Percentiles rank a stretch among this genome's conserved stretches.
Evolutionary conservation across 2,113 vertebrate species (phyloP).

Genomic region (Perccottus glenii): DNA sequence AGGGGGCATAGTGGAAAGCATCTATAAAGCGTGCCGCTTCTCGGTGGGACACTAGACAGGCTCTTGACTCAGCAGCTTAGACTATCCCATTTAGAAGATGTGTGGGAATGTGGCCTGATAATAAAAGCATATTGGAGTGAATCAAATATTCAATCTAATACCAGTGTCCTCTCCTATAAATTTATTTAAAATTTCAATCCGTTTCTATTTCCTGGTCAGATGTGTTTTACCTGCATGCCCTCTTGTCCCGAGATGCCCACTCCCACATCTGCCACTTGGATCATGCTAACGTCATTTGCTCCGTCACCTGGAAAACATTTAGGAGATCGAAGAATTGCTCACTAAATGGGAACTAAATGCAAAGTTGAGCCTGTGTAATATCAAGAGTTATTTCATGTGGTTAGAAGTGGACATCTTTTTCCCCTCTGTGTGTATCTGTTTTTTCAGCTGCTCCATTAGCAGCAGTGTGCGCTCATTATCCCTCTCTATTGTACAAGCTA

Average conservation of each 20-base stretch:
- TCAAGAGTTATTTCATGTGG: not conserved
- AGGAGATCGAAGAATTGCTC: not conserved
- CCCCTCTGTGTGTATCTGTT: not conserved
- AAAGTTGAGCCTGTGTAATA: slow-evolving; percentile 1
- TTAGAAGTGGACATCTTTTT: not conserved
- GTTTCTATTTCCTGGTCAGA: not conserved
- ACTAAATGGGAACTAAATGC: not conserved
- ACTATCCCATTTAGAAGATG: slow-evolving; percentile 43
- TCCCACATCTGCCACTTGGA: slow-evolving; percentile 96
- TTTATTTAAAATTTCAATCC: no score
- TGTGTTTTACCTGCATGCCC: slow-evolving; percentile 92
- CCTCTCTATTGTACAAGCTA: not conserved
- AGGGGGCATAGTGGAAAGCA: not conserved
- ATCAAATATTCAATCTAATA: slow-evolving; percentile 22
- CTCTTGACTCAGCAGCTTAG: slow-evolving; percentile 48
- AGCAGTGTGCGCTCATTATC: slow-evolving; percentile 5
- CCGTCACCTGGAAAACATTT: slow-evolving; percentile 87
- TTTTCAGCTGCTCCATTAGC: slow-evolving; percentile 8
- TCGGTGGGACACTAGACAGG: slow-evolving; percentile 19
- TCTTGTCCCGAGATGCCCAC: slow-evolving; percentile 98
- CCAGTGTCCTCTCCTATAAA: not conserved
- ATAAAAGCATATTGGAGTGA: slow-evolving; percentile 36
- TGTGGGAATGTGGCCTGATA: slow-evolving; percentile 34
- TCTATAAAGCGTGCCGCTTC: slow-evolving; percentile 22
- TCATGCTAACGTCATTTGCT: slow-evolving; percentile 99